phyloP scores from a whole-genome alignment of 1,140 invertebrate species.

The Andrena cerasifolii region DNA sequence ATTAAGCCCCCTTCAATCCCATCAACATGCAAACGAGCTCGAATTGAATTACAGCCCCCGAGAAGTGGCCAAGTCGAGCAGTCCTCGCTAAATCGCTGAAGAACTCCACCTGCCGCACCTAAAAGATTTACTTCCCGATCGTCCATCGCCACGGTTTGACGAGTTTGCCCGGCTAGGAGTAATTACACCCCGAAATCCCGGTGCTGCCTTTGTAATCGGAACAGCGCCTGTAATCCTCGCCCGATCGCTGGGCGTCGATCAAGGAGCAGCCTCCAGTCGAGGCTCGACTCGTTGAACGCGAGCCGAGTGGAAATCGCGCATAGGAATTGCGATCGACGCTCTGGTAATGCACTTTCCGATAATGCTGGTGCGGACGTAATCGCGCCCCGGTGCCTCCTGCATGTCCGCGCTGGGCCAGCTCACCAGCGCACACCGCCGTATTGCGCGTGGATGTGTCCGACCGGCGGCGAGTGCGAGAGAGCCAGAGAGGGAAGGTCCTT shows the following conservation, averaged over 20 bases:
- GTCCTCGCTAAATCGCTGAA: no score
- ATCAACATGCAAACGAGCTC: no score
- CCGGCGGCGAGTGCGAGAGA: not conserved
- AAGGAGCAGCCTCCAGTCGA: conserved; percentile 29
- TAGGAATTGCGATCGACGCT: conserved; percentile 56
- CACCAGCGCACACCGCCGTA: conserved; percentile 14
- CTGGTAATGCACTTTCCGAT: conserved; percentile 68
- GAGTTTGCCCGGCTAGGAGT: not conserved
- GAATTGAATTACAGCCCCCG: no score
- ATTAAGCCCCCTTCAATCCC: no score
- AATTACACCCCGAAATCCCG: conserved; percentile 38
- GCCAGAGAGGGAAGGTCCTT: not conserved
- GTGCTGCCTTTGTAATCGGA: conserved; percentile 41
- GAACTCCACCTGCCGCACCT: no score
- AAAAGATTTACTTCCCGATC: no score
- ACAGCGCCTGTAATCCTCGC: conserved; percentile 47
- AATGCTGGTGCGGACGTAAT: conserved; percentile 62
- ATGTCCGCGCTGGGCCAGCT: conserved; percentile 27
- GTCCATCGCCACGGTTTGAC: not conserved
- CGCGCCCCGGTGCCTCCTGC: conserved; percentile 34
- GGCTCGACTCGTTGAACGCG: conserved; percentile 44
- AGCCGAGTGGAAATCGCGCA: conserved; percentile 49
- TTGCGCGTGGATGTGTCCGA: not conserved
- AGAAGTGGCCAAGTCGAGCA: no score
- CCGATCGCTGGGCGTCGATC: conserved; percentile 49